phyloP scores from a whole-genome alignment of 2,888 invertebrate genomes.

The Dinocampus coccinellae region DNA sequence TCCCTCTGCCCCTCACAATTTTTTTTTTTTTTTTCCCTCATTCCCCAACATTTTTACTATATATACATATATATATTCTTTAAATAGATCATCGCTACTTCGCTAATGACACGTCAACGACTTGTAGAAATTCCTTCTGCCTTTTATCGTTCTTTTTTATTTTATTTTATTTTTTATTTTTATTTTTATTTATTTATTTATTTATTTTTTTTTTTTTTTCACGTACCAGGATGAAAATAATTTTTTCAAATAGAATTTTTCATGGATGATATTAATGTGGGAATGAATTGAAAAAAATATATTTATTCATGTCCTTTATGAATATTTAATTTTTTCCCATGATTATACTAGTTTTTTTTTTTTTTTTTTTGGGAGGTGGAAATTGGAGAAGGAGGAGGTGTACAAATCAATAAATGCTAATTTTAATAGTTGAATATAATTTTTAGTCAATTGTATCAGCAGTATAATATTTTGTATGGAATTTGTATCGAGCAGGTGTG shows the following conservation, averaged over 20 bases:
- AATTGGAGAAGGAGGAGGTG: too few relatives aligned
- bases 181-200: too few relatives aligned
- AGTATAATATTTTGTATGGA: neutral
- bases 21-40: slow-evolving; percentile 13
- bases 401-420: neutral
- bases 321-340: neutral
- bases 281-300: too few relatives aligned
- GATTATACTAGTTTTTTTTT: neutral
- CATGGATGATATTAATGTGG: too few relatives aligned
- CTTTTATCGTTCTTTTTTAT: too few relatives aligned
- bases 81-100: slow-evolving; percentile 28
- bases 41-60: slow-evolving; percentile 1
- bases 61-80: neutral
- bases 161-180: too few relatives aligned
- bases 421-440: neutral
- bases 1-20: slow-evolving; percentile 37
- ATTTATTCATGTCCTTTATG: too few relatives aligned
- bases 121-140: neutral
- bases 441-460: neutral
- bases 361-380: too few relatives aligned
- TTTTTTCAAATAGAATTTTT: too few relatives aligned
- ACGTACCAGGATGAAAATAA: too few relatives aligned
- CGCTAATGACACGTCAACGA: slow-evolving; percentile 23
- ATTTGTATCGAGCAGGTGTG: slow-evolving; percentile 23
- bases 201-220: too few relatives aligned